Conservation (phyloP, 1,140 invertebrate species). For the Medauroidea extradentata region DNA sequence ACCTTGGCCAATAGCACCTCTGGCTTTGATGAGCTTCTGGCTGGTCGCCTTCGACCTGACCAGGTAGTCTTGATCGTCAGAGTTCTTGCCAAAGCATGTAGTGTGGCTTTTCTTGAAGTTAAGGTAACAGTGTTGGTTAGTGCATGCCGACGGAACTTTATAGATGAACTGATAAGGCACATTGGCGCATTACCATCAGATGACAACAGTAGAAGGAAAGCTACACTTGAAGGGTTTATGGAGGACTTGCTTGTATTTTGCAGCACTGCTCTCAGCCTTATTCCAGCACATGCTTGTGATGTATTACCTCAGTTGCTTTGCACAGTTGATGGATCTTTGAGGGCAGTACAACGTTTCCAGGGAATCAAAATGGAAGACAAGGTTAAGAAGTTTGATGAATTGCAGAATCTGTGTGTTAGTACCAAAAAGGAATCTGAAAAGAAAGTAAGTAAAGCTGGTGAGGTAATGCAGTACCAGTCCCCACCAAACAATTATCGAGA, state of each 20-base stretch:
- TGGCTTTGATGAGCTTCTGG: conserved; percentile 17
- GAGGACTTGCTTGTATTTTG: conserved; percentile 3
- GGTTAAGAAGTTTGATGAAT: background rate
- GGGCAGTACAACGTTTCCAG: background rate
- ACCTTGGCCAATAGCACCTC: background rate
- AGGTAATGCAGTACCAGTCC: background rate
- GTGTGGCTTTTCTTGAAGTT: conserved; percentile 37
- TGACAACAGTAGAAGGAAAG: background rate
- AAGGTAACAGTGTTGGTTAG: conserved; percentile 39
- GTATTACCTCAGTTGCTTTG: background rate
- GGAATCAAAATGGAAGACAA: background rate
- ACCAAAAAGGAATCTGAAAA: background rate
- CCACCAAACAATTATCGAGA: conserved; percentile 12
- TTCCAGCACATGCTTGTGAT: conserved; percentile 2
- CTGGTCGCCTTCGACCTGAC: conserved; percentile 14
- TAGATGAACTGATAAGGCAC: conserved; percentile 17
- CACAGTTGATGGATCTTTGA: background rate
- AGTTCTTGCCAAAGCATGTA: conserved; percentile 38
- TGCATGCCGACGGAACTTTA: conserved; percentile 40
- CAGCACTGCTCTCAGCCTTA: background rate
- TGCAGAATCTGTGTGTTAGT: background rate
- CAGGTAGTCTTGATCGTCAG: conserved; percentile 23
- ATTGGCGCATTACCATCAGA: conserved; percentile 2
- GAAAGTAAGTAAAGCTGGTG: background rate
- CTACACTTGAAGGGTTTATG: background rate